These are phyloP conservation scores for Chloropsis hardwickii DNA, from an alignment of 2,113 vertebrate species.

Conservation along the genomic window DNA sequence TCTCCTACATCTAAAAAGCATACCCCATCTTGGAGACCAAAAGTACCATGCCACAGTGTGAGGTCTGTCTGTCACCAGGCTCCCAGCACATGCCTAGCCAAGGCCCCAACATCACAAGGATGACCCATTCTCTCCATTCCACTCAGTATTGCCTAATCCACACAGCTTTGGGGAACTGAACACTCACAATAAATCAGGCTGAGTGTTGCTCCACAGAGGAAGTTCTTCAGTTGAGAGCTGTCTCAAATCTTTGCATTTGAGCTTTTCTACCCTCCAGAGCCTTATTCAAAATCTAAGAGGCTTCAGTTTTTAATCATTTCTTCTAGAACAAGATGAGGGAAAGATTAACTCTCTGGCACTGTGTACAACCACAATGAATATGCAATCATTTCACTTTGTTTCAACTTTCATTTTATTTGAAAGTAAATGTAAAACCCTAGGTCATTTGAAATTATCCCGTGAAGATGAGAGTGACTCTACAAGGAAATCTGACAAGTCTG, in stretches of 20 bases:
- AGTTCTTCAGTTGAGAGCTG: background rate
- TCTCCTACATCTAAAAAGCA: background rate
- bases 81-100: accelerated
- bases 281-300: background rate
- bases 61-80: background rate
- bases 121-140: background rate
- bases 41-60: background rate
- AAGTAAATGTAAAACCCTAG: background rate
- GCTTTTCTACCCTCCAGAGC: background rate
- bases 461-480: background rate
- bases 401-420: background rate
- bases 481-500: background rate
- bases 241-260: background rate
- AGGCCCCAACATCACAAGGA: background rate
- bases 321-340: background rate
- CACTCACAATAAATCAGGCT: accelerated
- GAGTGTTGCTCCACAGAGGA: background rate
- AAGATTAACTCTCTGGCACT: background rate
- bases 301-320: background rate
- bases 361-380: background rate
- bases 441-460: background rate
- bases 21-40: background rate
- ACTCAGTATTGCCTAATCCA: background rate
- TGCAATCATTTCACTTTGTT: background rate
- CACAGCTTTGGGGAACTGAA: background rate